Base-by-base conservation (phyloP, 2,113 vertebrate genomes). In the Cyanoramphus novaezelandiae region DNA sequence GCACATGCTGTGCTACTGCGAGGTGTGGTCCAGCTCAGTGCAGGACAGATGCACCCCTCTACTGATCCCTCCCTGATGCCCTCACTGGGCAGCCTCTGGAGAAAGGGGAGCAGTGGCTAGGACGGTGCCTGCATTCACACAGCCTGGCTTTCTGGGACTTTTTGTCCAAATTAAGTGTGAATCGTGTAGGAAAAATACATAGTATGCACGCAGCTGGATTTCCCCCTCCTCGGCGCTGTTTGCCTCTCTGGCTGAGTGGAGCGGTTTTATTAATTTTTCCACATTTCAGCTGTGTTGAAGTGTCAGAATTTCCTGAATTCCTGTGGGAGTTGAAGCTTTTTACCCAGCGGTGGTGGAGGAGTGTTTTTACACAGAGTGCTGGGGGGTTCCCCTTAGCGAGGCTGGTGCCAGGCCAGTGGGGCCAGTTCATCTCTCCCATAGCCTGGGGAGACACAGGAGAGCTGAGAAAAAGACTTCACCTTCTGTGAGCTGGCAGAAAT, bases 291-390 rank as follows among this genome's bases (percentile, higher is more conserved):
- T 82, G 69, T 2, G 5, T 28, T 9, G 77, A 86, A 79, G 59
- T 86, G 85, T 92, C 90, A 94, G 90, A 90, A 70, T 94, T 91
- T 95, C 69, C 62, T n/a, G 41, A 88, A 89, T 76, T 81, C 90
- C 72, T 65, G 62, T 39, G 81, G 74, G 92, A 88, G 37, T 10
- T 74, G 86, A 29, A 81, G 63, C 7, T 78, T 88, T 90, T 63
- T 57, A 28, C 33, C 41, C n/a, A 25, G 37, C 0, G 3, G 46
- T 37, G 41, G 12, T 69, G 67, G 76, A 67, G 33, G 27, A 82
- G 27, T 13, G 4, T 3, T 52, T 52, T 60, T 79, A 65, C 29
- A 16, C 0, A 4, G 31, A 29, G 44, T 86, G 60, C 17, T 69
- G 39, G 8, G 20, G 11, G 6, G 2, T 25, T 18, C 10, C 23